Evolutionary conservation across 2,797 vertebrate genomes (phyloP), one percentile per base, ranked within the genome.

Genomic region (Myotis findleyi): DNA sequence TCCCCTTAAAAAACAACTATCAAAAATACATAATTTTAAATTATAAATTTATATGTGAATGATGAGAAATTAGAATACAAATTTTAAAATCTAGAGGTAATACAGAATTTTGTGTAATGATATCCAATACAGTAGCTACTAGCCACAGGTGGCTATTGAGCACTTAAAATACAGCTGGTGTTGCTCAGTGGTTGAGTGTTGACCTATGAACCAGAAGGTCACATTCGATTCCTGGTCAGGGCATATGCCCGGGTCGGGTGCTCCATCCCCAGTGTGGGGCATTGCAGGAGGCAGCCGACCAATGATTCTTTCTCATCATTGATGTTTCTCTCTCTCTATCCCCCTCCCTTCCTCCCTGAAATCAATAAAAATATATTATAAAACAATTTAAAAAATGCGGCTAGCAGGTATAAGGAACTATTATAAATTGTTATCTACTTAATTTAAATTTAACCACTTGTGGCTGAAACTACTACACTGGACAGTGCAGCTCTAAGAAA

Each of bases 51-150:
- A 38, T 96, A 87, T 33, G 33, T 62, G 59, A 62, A 62, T 59
- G 16, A 80, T 44, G 12, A 90, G 47, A 89, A 89, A 71, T 1
- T 80, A 6, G 16, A 71, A 85, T n/a, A 92, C 2, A 94, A 82
- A 95, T 79, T 93, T 96, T 68, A 80, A 96, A 87, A 85, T 3
- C 44, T 75, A 38, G 72, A 88, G 20, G 33, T 55, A 86, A 66
- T 51, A 77, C 8, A 72, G 80, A 87, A 81, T 44, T 57, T 93
- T 79, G 33, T 95, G n/a, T 30, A 33, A 33, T 80, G 59, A 91
- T 2, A 57, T 93, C 57, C 4, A 11, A 87, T 72, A 90, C 7
- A 87, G 62, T 27, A 25, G 27, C 25, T 77, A 77, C 30, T 47
- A 88, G 79, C 66, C 47, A 64, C n/a, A 85, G 57, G 51, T 47